These are phyloP conservation scores for Mystacornis crossleyi DNA, from an alignment of 2,113 vertebrate species.

Conservation along the genomic window DNA sequence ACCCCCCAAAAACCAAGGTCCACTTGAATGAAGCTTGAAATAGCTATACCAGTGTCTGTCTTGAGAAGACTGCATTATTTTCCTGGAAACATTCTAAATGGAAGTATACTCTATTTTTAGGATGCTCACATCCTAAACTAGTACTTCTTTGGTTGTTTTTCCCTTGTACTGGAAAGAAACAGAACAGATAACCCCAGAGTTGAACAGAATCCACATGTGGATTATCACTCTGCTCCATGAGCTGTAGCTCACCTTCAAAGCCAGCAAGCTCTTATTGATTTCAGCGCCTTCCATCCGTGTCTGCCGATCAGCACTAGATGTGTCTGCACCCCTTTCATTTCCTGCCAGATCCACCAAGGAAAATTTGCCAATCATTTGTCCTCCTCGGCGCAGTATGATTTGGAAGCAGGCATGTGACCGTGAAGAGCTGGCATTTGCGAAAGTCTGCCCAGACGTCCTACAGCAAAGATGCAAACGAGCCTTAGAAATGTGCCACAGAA, in stretches of 20 bases:
- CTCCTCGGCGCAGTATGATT: constrained; percentile 83
- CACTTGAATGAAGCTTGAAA: neutral
- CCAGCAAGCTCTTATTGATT: constrained; percentile 96
- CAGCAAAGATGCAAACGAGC: neutral
- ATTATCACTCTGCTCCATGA: neutral
- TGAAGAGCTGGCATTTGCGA: constrained; percentile 92
- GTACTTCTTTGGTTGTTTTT: neutral
- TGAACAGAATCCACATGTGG: neutral
- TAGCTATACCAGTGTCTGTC: neutral
- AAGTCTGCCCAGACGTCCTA: constrained; percentile 96
- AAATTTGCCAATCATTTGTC: constrained; percentile 89
- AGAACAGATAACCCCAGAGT: neutral
- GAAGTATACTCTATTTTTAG: neutral
- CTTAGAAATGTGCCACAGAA: neutral
- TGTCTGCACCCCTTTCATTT: constrained; percentile 93
- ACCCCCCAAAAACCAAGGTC: neutral
- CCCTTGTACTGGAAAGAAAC: neutral
- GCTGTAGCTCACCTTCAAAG: constrained; percentile 88
- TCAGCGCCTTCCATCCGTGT: constrained; percentile 92
- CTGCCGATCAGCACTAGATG: constrained; percentile 87
- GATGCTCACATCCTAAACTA: neutral
- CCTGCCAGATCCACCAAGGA: constrained; percentile 96
- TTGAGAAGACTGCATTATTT: neutral
- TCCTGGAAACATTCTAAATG: neutral
- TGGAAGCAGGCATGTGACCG: constrained; percentile 96